Conservation (phyloP, 2,888 invertebrate genomes). For the Glyphotaelius pellucidus region DNA sequence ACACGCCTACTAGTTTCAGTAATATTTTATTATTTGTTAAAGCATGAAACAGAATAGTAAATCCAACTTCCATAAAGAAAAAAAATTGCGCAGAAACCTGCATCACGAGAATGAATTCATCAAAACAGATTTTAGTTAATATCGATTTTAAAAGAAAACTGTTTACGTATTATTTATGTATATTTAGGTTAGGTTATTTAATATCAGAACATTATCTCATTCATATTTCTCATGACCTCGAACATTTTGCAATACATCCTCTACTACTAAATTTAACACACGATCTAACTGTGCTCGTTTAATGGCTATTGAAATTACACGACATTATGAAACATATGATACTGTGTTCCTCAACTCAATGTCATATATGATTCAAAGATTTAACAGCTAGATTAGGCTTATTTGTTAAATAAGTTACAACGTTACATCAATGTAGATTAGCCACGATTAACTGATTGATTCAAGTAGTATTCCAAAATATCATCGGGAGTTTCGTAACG, state of each 20-base stretch:
- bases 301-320: neutral
- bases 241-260: neutral
- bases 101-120: too few relatives aligned
- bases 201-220: neutral
- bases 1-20: too few relatives aligned
- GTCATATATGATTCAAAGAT: neutral
- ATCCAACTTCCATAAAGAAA: too few relatives aligned
- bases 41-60: too few relatives aligned
- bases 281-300: neutral
- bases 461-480: neutral
- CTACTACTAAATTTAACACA: neutral
- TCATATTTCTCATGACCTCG: neutral
- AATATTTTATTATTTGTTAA: too few relatives aligned
- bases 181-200: neutral
- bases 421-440: neutral
- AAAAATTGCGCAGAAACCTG: too few relatives aligned
- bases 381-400: neutral
- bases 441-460: neutral
- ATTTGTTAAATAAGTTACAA: neutral
- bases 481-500: neutral
- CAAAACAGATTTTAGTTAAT: neutral
- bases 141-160: too few relatives aligned
- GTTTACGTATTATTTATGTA: too few relatives aligned
- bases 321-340: neutral
- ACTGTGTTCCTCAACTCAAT: neutral